Evolutionary conservation across 2,888 invertebrate genomes (phyloP).

Genomic region (Synanthedon andrenaeformis): DNA sequence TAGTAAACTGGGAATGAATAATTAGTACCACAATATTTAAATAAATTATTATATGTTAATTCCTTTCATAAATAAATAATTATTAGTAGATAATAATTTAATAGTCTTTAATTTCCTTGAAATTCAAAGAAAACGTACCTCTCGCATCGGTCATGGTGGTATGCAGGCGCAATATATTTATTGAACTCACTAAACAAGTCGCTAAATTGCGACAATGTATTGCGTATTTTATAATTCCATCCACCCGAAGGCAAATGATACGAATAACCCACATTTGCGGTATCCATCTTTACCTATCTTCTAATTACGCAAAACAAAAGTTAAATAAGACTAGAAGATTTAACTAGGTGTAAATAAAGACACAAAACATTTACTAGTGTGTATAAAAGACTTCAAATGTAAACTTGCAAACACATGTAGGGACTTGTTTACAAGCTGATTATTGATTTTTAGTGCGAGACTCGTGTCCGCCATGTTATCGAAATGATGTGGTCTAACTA

Average conservation of each 20-base stretch:
- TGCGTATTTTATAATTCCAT: slow-evolving; percentile 80
- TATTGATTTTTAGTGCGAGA: slow-evolving; percentile 50
- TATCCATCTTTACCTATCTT: slow-evolving; percentile 45
- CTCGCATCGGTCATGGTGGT: slow-evolving; percentile 97
- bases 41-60: too few species aligned
- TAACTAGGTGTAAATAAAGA: slow-evolving; percentile 28
- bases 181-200: slow-evolving; percentile 97
- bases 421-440: slow-evolving; percentile 61
- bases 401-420: slow-evolving; percentile 38
- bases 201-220: slow-evolving; percentile 87
- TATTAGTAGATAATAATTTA: too few species aligned
- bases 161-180: slow-evolving; percentile 94
- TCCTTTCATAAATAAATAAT: too few species aligned
- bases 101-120: too few species aligned
- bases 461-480: slow-evolving; percentile 6
- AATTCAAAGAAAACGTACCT: slow-evolving; percentile 67
- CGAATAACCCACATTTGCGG: slow-evolving; percentile 81
- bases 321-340: slow-evolving; percentile 5
- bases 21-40: too few species aligned
- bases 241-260: slow-evolving; percentile 86
- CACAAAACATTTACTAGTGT: slow-evolving; percentile 34
- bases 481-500: too few species aligned
- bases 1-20: too few species aligned
- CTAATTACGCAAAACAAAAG: neutral
- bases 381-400: slow-evolving; percentile 28